These are phyloP conservation scores for Rhodeus uyekii DNA, from an alignment of 2,797 vertebrate species.

Conservation along the genomic window DNA sequence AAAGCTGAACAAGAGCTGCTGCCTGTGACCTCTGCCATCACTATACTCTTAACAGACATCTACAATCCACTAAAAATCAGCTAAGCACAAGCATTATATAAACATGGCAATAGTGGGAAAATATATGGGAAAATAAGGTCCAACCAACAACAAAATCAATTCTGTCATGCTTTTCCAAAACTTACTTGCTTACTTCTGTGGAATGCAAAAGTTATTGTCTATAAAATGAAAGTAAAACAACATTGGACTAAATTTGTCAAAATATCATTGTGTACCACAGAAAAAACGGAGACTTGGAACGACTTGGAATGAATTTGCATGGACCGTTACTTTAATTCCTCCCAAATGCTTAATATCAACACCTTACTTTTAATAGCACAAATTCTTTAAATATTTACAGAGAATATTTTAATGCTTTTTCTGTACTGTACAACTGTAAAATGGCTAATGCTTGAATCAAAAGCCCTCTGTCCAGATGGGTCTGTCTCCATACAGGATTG, in stretches of 20 bases:
- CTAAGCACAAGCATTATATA: slow-evolving; percentile 39
- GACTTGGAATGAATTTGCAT: neutral
- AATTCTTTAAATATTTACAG: slow-evolving; percentile 3
- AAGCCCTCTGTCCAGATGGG: slow-evolving; percentile 19
- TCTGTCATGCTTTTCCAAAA: neutral
- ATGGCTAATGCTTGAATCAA: slow-evolving; percentile 28
- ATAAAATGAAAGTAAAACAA: neutral
- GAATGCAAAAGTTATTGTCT: neutral
- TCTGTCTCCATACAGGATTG: slow-evolving; percentile 5
- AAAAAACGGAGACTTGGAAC: neutral
- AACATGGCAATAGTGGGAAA: slow-evolving; percentile 19
- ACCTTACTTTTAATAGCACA: neutral
- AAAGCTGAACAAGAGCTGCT: slow-evolving; percentile 61
- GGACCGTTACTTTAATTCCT: neutral
- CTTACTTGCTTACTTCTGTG: neutral
- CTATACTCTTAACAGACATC: slow-evolving; percentile 40
- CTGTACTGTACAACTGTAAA: neutral
- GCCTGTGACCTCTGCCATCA: slow-evolving; percentile 57
- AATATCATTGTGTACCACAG: neutral
- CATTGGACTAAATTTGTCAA: neutral
- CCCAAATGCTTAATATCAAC: neutral
- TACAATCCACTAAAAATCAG: slow-evolving; percentile 43
- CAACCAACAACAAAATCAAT: neutral
- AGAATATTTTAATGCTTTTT: neutral
- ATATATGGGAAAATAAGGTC: neutral